Evolutionary conservation across 2,113 vertebrate species (phyloP).

Genomic region (Uropsilus gracilis): DNA sequence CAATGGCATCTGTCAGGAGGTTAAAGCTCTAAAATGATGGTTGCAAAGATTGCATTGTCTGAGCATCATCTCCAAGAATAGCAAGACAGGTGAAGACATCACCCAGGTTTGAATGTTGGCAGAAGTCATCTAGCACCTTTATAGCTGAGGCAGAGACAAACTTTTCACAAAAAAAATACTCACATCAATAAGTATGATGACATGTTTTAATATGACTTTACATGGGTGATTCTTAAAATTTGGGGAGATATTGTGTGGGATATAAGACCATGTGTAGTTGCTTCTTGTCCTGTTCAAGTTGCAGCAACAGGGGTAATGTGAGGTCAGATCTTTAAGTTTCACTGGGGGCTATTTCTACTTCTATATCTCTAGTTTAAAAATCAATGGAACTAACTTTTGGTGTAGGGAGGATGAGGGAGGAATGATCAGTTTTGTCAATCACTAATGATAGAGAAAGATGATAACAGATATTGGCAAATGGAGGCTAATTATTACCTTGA

Average conservation of each 20-base stretch:
- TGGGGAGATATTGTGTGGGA: not conserved
- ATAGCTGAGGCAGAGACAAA: slow-evolving; percentile 92
- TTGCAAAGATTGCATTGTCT: slow-evolving; percentile 91
- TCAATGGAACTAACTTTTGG: slow-evolving; percentile 69
- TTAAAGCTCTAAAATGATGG: slow-evolving; percentile 85
- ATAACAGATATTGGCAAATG: not conserved
- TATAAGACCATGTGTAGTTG: not conserved
- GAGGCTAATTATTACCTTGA: not conserved
- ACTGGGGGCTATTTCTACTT: slow-evolving; percentile 7
- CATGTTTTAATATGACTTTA: slow-evolving; percentile 86
- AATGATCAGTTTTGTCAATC: not conserved
- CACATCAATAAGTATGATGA: slow-evolving; percentile 93
- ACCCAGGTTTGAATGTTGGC: slow-evolving; percentile 88
- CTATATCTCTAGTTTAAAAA: slow-evolving; percentile 69
- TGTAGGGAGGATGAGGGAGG: not conserved
- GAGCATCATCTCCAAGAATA: slow-evolving; percentile 94
- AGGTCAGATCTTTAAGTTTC: not conserved
- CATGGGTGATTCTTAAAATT: not conserved
- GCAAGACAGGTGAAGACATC: slow-evolving; percentile 94
- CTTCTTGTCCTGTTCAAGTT: not conserved
- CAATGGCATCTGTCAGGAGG: not conserved
- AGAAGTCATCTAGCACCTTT: slow-evolving; percentile 90
- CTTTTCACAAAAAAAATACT: slow-evolving; percentile 88
- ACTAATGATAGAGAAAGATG: not conserved
- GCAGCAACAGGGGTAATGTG: not conserved